Conservation (phyloP, 2,888 invertebrate species). For the Brachypalpus laphriformis region DNA sequence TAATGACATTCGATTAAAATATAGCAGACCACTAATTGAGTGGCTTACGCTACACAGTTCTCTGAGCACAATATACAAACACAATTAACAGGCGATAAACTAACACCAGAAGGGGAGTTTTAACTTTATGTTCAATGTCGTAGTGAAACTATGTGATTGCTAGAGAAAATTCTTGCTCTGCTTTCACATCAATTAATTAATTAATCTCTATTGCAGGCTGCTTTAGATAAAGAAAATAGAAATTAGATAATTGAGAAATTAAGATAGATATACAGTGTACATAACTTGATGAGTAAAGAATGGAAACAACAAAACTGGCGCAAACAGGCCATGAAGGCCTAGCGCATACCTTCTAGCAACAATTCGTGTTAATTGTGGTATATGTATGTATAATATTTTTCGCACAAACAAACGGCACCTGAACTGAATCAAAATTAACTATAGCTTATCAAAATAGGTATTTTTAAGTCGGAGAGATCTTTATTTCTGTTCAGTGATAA, state of each 20-base stretch:
- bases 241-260: constrained; percentile 33
- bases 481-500: too few species aligned
- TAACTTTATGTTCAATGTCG: not conserved
- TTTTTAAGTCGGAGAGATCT: too few species aligned
- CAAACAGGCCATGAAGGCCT: too few species aligned
- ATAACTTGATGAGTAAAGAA: too few species aligned
- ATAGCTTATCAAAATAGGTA: too few species aligned
- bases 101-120: not conserved
- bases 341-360: too few species aligned
- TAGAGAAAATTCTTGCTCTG: not conserved
- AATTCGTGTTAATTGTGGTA: too few species aligned
- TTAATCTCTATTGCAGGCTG: constrained; percentile 6
- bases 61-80: not conserved
- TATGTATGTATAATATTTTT: too few species aligned
- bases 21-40: constrained; percentile 22
- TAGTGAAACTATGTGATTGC: not conserved
- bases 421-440: too few species aligned
- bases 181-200: constrained; percentile 29
- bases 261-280: constrained; percentile 19
- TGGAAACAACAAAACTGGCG: too few species aligned
- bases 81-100: not conserved
- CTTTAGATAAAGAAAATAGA: constrained; percentile 12
- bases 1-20: constrained; percentile 31
- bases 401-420: too few species aligned
- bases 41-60: not conserved